Conservation (phyloP, 2,113 vertebrate species). For the Chroicocephalus ridibundus region DNA sequence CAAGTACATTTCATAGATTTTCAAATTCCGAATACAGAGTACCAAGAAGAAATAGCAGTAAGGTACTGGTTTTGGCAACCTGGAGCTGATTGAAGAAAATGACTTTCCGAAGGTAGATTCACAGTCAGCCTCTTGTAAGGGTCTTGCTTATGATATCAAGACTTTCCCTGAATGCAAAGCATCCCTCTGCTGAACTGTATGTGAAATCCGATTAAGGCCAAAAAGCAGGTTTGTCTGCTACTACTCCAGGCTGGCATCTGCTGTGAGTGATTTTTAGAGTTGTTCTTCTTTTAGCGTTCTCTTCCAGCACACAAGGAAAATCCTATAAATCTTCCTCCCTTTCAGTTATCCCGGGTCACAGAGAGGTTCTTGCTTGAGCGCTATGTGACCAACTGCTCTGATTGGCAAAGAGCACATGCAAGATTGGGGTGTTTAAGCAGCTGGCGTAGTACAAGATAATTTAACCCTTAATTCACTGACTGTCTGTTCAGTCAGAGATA, state of each 20-base stretch:
- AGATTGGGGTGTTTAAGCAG: background rate
- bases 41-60: background rate
- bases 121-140: background rate
- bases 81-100: background rate
- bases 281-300: background rate
- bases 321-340: background rate
- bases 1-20: background rate
- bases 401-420: background rate
- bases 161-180: background rate
- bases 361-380: background rate
- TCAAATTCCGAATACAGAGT: background rate
- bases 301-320: background rate
- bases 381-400: background rate
- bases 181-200: background rate
- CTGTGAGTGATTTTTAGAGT: background rate
- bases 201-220: background rate
- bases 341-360: background rate
- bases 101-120: background rate
- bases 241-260: background rate
- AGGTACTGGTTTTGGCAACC: background rate
- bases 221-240: background rate
- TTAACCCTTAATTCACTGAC: background rate
- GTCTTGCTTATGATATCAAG: background rate
- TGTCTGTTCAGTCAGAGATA: background rate
- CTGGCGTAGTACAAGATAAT: background rate